Conservation (phyloP, 2,113 vertebrate genomes). For the Prunella himalayana region DNA sequence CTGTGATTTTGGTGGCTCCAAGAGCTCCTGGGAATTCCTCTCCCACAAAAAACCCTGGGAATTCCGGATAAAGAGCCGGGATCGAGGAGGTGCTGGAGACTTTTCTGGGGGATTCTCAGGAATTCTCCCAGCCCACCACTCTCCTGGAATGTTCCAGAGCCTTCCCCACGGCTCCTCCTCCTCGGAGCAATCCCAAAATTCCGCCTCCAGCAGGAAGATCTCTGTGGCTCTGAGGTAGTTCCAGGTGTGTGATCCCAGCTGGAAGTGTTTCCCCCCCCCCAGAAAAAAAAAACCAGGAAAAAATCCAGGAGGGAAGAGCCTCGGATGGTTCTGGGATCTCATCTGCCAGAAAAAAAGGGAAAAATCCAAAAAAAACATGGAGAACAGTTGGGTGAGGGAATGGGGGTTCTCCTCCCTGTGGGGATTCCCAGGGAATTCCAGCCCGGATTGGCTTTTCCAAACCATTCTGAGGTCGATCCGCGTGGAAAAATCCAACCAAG, state of each 20-base stretch:
- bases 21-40: not conserved
- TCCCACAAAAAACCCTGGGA: not conserved
- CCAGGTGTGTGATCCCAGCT: not conserved
- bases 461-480: not conserved
- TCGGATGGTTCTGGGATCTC: not conserved
- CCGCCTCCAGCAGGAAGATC: not conserved
- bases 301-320: not conserved
- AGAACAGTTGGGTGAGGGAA: too few relatives aligned
- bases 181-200: not conserved
- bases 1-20: too few relatives aligned
- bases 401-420: too few relatives aligned
- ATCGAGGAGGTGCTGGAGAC: not conserved
- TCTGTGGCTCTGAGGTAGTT: conserved; percentile 65
- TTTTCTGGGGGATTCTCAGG: not conserved
- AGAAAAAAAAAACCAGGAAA: not conserved
- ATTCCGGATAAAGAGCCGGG: not conserved
- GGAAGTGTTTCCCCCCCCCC: not conserved
- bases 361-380: not conserved
- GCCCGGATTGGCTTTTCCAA: not conserved
- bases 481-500: not conserved
- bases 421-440: not conserved
- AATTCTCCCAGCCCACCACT: not conserved
- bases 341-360: not conserved
- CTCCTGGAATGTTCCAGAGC: not conserved
- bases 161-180: not conserved